A percentile compares a stretch with the other conserved stretches of the same genome.
phyloP scores from a whole-genome alignment of 1,140 invertebrate species.

The Oryctes rhinoceros region DNA sequence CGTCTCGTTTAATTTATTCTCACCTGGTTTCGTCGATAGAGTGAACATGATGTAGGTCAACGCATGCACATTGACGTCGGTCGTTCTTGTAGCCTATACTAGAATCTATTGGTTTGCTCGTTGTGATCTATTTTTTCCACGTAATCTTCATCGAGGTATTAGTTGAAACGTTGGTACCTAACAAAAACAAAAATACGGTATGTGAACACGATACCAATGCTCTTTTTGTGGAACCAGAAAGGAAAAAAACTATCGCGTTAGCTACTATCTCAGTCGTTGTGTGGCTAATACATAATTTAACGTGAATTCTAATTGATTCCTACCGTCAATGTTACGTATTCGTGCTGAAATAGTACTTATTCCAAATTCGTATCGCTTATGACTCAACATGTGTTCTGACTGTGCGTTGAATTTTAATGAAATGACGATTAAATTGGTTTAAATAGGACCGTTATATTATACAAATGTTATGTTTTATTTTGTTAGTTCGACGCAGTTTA shows the following conservation, averaged over 20 bases:
- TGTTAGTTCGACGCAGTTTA: no score
- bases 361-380: not conserved
- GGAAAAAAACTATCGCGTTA: not conserved
- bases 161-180: not conserved
- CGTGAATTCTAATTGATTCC: not conserved
- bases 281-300: not conserved
- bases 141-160: not conserved
- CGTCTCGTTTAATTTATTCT: not conserved
- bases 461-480: not conserved
- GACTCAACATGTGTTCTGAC: not conserved
- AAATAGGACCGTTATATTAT: not conserved
- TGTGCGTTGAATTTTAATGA: not conserved
- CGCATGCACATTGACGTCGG: not conserved
- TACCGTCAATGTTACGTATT: not conserved
- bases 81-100: constrained; percentile 1
- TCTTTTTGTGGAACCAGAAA: not conserved
- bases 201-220: not conserved
- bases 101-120: not conserved
- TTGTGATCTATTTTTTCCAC: not conserved
- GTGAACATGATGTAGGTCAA: constrained; percentile 11
- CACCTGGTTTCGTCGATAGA: constrained; percentile 24
- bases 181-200: constrained; percentile 7
- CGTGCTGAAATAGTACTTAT: not conserved
- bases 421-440: not conserved
- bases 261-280: not conserved